These are phyloP conservation scores for Timandra comae DNA, from an alignment of 2,888 invertebrate genomes.

Conservation along the genomic window DNA sequence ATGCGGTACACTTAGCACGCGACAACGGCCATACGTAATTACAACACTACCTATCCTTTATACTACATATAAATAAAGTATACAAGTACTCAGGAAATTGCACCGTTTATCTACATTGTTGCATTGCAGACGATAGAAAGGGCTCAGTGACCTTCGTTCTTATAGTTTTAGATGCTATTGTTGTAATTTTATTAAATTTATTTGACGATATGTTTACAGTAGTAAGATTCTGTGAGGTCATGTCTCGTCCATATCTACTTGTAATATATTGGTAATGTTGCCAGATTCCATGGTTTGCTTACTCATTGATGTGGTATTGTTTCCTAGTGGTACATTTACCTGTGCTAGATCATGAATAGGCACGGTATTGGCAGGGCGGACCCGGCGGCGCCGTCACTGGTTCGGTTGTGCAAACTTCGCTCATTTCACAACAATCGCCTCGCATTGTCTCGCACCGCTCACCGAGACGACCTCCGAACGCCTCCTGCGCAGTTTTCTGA, in stretches of 20 bases:
- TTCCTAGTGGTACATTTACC: constrained; percentile 27
- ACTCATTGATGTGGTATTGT: constrained; percentile 17
- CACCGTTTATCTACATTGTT: constrained; percentile 17
- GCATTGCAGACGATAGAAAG: constrained; percentile 19
- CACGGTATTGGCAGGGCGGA: constrained; percentile 36
- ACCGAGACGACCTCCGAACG: constrained; percentile 66
- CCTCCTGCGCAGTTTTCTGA: constrained; percentile 47
- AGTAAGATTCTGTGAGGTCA: constrained; percentile 13
- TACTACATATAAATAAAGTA: constrained; percentile 7
- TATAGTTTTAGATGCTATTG: constrained; percentile 11
- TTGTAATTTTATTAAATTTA: constrained; percentile 4
- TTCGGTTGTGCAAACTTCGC: constrained; percentile 61
- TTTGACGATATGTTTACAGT: constrained; percentile 2
- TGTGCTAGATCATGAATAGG: constrained; percentile 30
- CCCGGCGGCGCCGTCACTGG: constrained; percentile 16
- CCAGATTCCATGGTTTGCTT: constrained; percentile 13
- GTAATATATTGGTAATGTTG: too few relatives aligned
- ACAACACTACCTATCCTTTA: constrained; percentile 9
- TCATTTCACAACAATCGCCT: constrained; percentile 69
- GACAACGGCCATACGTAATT: constrained; percentile 26
- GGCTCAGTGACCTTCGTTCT: constrained; percentile 22
- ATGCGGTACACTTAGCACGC: constrained; percentile 37
- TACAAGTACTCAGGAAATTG: constrained; percentile 19
- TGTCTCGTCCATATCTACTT: too few relatives aligned
- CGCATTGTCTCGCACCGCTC: constrained; percentile 74